Conservation (phyloP, 1,140 invertebrate genomes). For the Calephelis nemesis region DNA sequence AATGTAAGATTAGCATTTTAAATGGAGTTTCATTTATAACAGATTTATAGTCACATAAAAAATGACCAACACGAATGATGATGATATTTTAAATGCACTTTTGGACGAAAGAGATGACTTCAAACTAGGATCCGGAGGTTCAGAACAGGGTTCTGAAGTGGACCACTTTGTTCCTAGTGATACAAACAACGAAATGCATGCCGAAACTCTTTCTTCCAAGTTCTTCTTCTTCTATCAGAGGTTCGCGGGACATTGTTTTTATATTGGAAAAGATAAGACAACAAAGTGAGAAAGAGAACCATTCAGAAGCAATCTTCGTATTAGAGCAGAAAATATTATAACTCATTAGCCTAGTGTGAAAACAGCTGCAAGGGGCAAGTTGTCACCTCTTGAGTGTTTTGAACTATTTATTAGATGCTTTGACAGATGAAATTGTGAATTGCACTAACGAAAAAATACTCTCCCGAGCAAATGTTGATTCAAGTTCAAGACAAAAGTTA, state of each 20-base stretch:
- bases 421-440: conserved; percentile 14
- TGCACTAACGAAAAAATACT: conserved; percentile 15
- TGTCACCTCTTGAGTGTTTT: conserved; percentile 10
- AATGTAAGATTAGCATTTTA: background rate
- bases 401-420: conserved; percentile 9
- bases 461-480: background rate
- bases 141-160: conserved; percentile 1
- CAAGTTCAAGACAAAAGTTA: background rate
- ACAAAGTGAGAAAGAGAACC: conserved; percentile 24
- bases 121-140: background rate
- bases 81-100: conserved; percentile 5
- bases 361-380: conserved; percentile 15
- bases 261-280: conserved; percentile 16
- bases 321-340: conserved; percentile 29
- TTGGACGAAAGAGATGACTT: too few species aligned
- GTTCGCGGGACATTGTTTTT: conserved; percentile 3
- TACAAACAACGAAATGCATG: conserved; percentile 18
- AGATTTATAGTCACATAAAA: conserved; percentile 2
- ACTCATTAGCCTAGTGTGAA: conserved; percentile 22
- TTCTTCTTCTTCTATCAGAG: conserved; percentile 4
- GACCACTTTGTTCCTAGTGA: conserved; percentile 8
- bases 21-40: background rate
- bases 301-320: conserved; percentile 26
- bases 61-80: background rate
- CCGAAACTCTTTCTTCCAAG: conserved; percentile 10